Evolutionary conservation across 2,797 vertebrate genomes (phyloP).

Genomic region (Synaphobranchus kaupii): DNA sequence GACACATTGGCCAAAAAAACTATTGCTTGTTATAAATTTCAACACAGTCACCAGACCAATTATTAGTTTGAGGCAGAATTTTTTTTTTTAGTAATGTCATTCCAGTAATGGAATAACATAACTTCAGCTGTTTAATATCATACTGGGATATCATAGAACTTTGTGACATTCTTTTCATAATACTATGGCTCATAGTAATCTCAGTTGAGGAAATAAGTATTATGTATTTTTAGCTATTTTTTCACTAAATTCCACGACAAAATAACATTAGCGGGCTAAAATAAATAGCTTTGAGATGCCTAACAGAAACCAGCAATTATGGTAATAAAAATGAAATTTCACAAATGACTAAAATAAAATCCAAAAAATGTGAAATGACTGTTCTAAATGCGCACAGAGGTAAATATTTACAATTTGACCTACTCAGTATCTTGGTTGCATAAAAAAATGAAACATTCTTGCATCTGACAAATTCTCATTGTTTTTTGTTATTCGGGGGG

Average conservation of each 20-base stretch:
- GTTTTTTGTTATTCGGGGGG: no score
- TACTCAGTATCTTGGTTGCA: no score
- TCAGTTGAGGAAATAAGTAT: not conserved
- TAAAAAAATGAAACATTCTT: no score
- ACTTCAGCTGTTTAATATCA: not conserved
- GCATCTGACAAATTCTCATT: no score
- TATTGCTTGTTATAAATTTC: not conserved
- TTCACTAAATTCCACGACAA: not conserved
- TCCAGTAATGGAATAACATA: not conserved
- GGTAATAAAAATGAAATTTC: not conserved
- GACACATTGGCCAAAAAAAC: not conserved
- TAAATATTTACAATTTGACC: not conserved
- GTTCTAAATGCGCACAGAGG: not conserved
- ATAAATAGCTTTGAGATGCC: not conserved
- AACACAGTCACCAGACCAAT: not conserved
- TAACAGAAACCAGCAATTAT: not conserved
- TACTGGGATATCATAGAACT: not conserved
- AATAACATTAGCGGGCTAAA: not conserved
- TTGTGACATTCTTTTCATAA: not conserved
- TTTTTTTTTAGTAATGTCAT: not conserved
- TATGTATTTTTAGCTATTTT: not conserved
- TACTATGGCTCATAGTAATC: not conserved
- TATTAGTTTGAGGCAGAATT: not conserved
- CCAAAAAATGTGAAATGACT: not conserved
- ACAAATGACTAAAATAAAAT: not conserved